phyloP scores from a whole-genome alignment of 1,140 invertebrate genomes.

The Temnothorax longispinosus region DNA sequence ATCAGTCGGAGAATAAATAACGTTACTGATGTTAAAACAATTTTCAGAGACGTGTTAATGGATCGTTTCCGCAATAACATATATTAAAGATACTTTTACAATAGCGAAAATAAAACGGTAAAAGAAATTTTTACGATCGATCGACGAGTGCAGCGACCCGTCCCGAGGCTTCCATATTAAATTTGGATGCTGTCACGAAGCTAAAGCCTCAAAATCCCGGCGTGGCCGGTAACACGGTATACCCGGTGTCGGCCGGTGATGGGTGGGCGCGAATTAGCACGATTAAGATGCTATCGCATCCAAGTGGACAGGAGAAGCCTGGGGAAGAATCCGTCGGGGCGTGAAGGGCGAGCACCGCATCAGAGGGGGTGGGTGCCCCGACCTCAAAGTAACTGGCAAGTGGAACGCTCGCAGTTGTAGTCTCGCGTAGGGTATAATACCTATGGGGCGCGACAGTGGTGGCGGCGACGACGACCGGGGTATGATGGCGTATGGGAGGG shows the following conservation, averaged over 20 bases:
- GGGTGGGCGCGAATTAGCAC: slow-evolving; percentile 70
- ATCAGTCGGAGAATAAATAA: background rate
- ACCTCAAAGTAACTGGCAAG: slow-evolving; percentile 79
- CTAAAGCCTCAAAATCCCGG: slow-evolving; percentile 59
- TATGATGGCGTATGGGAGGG: slow-evolving; percentile 40
- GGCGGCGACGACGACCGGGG: background rate
- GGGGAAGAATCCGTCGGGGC: slow-evolving; percentile 28
- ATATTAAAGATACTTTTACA: background rate
- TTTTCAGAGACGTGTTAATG: background rate
- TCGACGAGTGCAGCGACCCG: background rate
- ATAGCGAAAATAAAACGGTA: background rate
- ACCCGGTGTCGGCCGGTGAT: slow-evolving; percentile 64
- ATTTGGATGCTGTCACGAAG: slow-evolving; percentile 11
- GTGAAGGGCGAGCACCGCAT: slow-evolving; percentile 7
- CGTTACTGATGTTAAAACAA: background rate
- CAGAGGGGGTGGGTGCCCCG: slow-evolving; percentile 30
- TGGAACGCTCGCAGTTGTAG: slow-evolving; percentile 67
- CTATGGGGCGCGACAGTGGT: slow-evolving; percentile 69
- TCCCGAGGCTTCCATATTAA: slow-evolving; percentile 46
- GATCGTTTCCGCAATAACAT: background rate
- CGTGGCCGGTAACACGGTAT: slow-evolving; percentile 53
- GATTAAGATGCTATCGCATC: slow-evolving; percentile 74
- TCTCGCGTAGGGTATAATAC: slow-evolving; percentile 69
- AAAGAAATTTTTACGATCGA: background rate
- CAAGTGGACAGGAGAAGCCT: slow-evolving; percentile 60